Base-by-base conservation (phyloP, 2,113 vertebrate genomes). In the Neogale vison region DNA sequence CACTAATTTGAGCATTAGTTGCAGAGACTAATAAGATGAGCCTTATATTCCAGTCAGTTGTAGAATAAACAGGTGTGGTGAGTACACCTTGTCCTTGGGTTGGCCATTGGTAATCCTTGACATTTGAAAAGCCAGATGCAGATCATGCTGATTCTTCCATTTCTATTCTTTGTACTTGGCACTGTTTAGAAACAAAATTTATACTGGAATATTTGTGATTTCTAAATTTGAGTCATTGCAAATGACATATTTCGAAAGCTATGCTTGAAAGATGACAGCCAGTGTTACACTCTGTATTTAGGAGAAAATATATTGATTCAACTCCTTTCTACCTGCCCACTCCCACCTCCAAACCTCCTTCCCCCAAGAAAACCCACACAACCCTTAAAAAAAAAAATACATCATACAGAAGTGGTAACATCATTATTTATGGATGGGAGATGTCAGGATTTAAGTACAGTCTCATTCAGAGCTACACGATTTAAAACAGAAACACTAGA, bases 141-240 rank as follows among this genome's bases (percentile, higher is more conserved):
- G 67, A 52, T 81, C 29, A n/a, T 59, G 13, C 18, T 84, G 24
- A 2, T 34, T 29, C 55, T 87, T 92, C 34, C 69, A 13, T 15
- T n/a, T 15, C 84, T 90, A 61, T 80, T 95, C 6, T 86, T 72
- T 76, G 36, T 92, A 21, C 34, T 77, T 72, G 36, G 34, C 57
- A 94, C 50, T 71, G 6, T 74, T 50, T 67, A 59, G 76, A 61
- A 96, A 80, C 39, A 34, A 39, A 82, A 84, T 52, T 84, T 93
- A 45, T 52, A 24, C 59, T 77, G 80, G 61, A 63, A 21, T 92
- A 52, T 88, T 69, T 52, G 55, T 67, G 76, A 39, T 88, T 96
- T 96, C 69, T 79, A 63, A 86, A 61, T 88, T 71, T 45, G 45
- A 93, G 34, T 74, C 88, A 65, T 50, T 88, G 1, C 20, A 23